phyloP scores from a whole-genome alignment of 2,113 vertebrate genomes.

The Brachypodius melanocephalos region DNA sequence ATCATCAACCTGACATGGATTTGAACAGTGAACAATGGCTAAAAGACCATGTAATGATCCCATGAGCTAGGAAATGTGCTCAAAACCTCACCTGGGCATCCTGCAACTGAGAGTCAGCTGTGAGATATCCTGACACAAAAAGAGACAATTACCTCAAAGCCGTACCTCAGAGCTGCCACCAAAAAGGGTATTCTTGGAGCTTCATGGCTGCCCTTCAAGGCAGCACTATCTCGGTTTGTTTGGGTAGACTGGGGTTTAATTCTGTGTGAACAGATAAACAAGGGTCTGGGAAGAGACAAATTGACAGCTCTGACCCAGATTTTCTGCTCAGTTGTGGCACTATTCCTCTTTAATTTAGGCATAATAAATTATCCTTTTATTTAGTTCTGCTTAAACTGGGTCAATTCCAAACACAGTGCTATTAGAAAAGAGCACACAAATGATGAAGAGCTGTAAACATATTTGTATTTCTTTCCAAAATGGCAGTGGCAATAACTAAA shows the following conservation, averaged over 20 bases:
- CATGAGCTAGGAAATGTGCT: neutral
- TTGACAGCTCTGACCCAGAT: neutral
- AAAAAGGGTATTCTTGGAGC: neutral
- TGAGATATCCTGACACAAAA: neutral
- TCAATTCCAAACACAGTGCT: neutral
- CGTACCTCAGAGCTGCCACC: neutral
- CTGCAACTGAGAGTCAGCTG: neutral
- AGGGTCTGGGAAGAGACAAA: neutral
- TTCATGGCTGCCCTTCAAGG: neutral
- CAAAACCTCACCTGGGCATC: neutral
- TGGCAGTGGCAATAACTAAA: neutral
- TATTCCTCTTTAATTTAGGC: neutral
- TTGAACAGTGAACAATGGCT: neutral
- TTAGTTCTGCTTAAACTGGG: neutral
- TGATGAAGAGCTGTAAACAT: neutral
- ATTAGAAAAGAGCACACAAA: neutral
- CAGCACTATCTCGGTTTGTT: neutral
- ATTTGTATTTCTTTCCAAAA: neutral
- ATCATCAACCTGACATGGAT: neutral
- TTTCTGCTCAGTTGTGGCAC: neutral
- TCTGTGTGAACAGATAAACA: neutral
- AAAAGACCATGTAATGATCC: neutral
- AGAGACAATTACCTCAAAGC: neutral
- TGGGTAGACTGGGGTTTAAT: neutral
- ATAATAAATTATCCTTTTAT: neutral